Conservation (phyloP, 2,797 vertebrate genomes). For the Brotula barbata region DNA sequence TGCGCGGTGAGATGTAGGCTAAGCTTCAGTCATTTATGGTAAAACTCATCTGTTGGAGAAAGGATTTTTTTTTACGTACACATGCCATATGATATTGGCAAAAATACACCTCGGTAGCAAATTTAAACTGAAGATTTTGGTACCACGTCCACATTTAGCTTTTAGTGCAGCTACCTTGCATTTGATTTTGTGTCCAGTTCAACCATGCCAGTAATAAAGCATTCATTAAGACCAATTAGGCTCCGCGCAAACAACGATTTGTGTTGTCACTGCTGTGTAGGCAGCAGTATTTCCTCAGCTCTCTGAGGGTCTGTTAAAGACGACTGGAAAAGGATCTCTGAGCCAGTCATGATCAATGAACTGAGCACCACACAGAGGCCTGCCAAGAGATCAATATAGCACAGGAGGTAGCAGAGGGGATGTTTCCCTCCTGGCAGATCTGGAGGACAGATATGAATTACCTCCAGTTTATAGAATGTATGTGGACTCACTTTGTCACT, state of each 20-base stretch:
- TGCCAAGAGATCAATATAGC: conserved; percentile 54
- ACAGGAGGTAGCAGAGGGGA: conserved; percentile 23
- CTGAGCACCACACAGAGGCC: conserved; percentile 42
- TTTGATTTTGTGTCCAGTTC: conserved; percentile 53
- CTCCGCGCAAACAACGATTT: conserved; percentile 48
- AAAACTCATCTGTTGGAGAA: background rate
- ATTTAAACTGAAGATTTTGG: conserved; percentile 8
- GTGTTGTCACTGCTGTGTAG: conserved; percentile 36
- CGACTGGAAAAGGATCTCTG: conserved; percentile 43
- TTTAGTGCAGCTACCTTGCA: conserved; percentile 5
- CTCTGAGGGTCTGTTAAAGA: conserved; percentile 60
- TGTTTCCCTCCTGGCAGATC: background rate
- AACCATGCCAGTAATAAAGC: conserved; percentile 42
- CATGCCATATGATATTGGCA: too few species aligned
- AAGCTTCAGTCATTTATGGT: conserved; percentile 56
- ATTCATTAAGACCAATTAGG: conserved; percentile 66
- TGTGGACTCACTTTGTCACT: conserved; percentile 18
- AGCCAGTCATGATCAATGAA: conserved; percentile 67
- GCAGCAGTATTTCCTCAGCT: conserved; percentile 45
- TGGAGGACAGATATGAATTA: conserved; percentile 50
- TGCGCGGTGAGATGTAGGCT: conserved; percentile 51
- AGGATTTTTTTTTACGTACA: too few species aligned
- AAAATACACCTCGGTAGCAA: too few species aligned
- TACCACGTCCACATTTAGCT: conserved; percentile 12
- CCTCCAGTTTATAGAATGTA: conserved; percentile 23